A percentile compares a stretch with the other conserved stretches of the same genome.
These are phyloP conservation scores for Novumbra hubbsi DNA, from an alignment of 2,797 vertebrate genomes.

Conservation along the genomic window DNA sequence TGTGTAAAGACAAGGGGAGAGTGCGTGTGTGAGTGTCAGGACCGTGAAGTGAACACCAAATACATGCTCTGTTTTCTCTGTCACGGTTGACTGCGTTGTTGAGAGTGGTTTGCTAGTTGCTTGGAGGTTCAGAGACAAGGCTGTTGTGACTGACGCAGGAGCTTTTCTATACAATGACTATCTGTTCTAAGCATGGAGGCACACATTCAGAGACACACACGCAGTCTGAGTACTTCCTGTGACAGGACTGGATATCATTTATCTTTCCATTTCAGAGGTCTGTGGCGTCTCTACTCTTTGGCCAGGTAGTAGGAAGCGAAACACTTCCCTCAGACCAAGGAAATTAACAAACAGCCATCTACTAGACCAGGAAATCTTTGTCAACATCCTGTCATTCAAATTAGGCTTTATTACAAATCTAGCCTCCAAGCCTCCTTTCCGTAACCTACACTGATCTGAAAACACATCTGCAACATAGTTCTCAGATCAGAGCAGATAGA, in stretches of 20 bases:
- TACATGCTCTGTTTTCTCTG: background rate
- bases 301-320: background rate
- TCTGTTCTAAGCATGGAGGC: background rate
- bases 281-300: background rate
- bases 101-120: background rate
- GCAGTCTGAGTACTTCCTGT: background rate
- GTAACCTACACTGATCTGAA: background rate
- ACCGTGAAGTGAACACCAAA: constrained; percentile 1
- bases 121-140: background rate
- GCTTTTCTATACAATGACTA: background rate
- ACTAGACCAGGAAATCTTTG: background rate
- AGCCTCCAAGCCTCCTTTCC: background rate
- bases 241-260: background rate
- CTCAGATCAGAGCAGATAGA: background rate
- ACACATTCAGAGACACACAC: constrained; percentile 5
- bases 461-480: background rate
- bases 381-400: background rate
- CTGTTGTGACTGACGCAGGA: background rate
- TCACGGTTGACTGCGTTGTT: background rate
- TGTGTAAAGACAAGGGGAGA: background rate
- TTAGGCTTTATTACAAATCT: background rate
- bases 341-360: background rate
- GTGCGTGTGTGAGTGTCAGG: background rate
- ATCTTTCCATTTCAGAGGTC: background rate
- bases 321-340: background rate